Base-by-base conservation (phyloP, 2,797 vertebrate species). In the Staurois parvus region DNA sequence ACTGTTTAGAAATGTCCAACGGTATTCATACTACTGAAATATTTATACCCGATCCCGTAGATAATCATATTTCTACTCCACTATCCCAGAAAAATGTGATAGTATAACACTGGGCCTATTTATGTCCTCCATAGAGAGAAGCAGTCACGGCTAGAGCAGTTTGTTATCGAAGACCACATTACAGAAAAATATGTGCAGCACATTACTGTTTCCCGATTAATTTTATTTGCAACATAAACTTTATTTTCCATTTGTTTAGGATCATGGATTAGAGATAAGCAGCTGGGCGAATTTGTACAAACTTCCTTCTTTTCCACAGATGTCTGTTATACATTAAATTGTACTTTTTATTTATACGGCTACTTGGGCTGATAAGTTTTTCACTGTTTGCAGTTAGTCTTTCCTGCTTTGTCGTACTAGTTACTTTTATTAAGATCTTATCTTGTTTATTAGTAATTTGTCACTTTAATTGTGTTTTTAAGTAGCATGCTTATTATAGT, bases 381-480 rank as follows among this genome's bases (percentile, higher is more conserved):
- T 75, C 70, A 42, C 75, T 85, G 73, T 81, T 75, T 75, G 72
- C 84, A 81, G 37, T 85, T 77, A 74, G 62, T 75, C 84, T 81
- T 81, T 79, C n/a, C n/a, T 69, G 72, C 72, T 85, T 80, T 79
- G 70, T 85, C 32, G 28, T 80, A 59, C 72, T 69, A 67, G 84
- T 75, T 80, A 85, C 70, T 66, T 81, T 76, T 75, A 73, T 67
- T 75, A 67, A 75, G 70, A 75, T 85, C 69, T 81, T 85, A 85
- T 85, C 76, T 52, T 73, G 59, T 85, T 85, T 81, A 80, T 75
- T 85, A 81, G 84, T 81, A 75, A 76, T 85, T 85, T 85, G 62
- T 85, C 84, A 85, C 84, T 66, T 79, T 85, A 85, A 85, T 85
- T 75, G 84, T 48, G 66, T 73, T 75, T 81, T 76, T 85, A 80